Conservation (phyloP, 2,888 invertebrate species). For the Apamea crenata region DNA sequence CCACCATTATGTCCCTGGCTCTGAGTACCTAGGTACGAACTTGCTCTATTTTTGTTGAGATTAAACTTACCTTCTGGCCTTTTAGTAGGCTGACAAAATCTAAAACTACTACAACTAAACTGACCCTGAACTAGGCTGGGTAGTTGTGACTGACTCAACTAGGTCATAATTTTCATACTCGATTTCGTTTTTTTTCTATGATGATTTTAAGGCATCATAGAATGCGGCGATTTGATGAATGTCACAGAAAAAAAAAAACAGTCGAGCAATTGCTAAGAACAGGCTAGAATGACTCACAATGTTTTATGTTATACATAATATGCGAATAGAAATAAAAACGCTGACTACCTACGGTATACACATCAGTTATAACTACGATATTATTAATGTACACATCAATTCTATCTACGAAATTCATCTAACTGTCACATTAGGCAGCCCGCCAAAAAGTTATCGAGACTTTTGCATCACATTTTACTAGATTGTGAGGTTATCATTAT, state of each 20-base stretch:
- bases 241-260: not conserved
- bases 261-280: not conserved
- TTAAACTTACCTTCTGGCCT: not conserved
- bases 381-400: conserved; percentile 25
- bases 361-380: conserved; percentile 14
- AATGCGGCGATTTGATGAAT: not conserved
- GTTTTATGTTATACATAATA: not conserved
- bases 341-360: not conserved
- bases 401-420: conserved; percentile 31
- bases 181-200: not conserved
- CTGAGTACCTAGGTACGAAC: not conserved
- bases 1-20: not conserved
- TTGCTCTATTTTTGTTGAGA: not conserved
- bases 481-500: conserved; percentile 26
- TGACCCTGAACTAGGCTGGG: too few relatives aligned
- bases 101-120: too few relatives aligned
- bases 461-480: conserved; percentile 27
- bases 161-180: not conserved
- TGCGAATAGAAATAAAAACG: conserved; percentile 23
- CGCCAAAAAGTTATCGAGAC: conserved; percentile 47
- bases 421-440: conserved; percentile 51
- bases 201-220: not conserved
- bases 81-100: not conserved
- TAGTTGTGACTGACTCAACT: too few relatives aligned
- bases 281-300: not conserved